Percentiles rank a stretch among this genome's conserved stretches.
These are phyloP conservation scores for Siderastrea radians DNA, from an alignment of 92 coral and sea anemone genomes.

Conservation along the genomic window DNA sequence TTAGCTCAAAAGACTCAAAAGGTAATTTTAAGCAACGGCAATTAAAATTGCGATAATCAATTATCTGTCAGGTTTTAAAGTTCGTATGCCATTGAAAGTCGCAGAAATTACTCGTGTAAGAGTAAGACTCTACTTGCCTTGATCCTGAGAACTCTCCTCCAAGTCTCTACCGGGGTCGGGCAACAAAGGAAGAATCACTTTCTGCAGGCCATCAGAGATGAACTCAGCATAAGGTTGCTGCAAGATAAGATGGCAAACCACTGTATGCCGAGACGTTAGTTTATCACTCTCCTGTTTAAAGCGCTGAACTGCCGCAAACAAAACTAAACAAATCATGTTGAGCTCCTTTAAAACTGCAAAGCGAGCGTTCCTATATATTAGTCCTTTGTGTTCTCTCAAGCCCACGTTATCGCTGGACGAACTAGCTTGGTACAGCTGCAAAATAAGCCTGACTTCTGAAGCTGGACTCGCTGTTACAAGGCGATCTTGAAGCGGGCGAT, in stretches of 20 bases:
- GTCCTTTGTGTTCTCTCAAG: not conserved
- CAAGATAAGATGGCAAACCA: slow-evolving; percentile 29
- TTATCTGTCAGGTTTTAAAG: too few relatives aligned
- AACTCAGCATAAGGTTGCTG: slow-evolving; percentile 36
- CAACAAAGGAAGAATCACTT: slow-evolving; percentile 50
- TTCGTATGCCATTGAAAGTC: too few relatives aligned
- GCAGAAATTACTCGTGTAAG: not conserved
- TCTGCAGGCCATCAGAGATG: slow-evolving; percentile 40
- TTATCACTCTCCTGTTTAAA: not conserved
- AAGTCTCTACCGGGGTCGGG: slow-evolving; percentile 42
- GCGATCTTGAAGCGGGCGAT: slow-evolving; percentile 28
- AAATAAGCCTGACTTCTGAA: slow-evolving; percentile 15
- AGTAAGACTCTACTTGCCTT: not conserved
- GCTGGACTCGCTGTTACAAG: slow-evolving; percentile 29
- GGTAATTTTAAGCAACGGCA: too few relatives aligned
- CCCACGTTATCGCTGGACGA: not conserved
- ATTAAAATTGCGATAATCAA: too few relatives aligned
- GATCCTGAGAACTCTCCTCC: slow-evolving; percentile 5
- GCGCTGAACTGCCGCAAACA: slow-evolving; percentile 59
- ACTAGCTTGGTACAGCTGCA: slow-evolving; percentile 31
- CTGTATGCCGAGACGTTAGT: not conserved
- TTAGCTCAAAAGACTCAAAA: too few relatives aligned
- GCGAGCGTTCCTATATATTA: not conserved
- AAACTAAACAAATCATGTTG: slow-evolving; percentile 48
- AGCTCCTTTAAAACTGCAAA: slow-evolving; percentile 31